A percentile compares a stretch with the other conserved stretches of the same genome.
Conservation (phyloP, 2,888 invertebrate species). For the Mythimna vitellina region DNA sequence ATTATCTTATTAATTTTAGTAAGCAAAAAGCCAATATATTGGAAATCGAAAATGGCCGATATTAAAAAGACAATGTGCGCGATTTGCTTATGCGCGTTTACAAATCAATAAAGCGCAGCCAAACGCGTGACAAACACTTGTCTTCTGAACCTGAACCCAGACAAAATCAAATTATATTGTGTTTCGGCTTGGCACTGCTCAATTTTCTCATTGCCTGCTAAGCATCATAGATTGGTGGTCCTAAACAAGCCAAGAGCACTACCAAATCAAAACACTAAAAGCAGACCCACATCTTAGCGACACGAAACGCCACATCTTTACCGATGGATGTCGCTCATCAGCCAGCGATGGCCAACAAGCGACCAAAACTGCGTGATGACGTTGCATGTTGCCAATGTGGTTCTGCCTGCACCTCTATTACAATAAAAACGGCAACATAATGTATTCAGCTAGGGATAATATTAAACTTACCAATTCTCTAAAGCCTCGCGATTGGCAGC, state of each 20-base stretch:
- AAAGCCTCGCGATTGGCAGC: conserved; percentile 59
- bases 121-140: background rate
- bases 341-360: background rate
- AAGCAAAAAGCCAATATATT: background rate
- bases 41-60: conserved; percentile 24
- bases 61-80: background rate
- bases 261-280: conserved; percentile 40
- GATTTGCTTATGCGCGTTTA: background rate
- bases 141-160: conserved; percentile 27
- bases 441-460: conserved; percentile 51
- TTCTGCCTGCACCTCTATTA: conserved; percentile 26
- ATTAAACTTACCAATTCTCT: conserved; percentile 56
- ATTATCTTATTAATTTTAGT: background rate
- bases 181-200: conserved; percentile 28
- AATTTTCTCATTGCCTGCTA: conserved; percentile 13
- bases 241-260: conserved; percentile 30
- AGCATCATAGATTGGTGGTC: conserved; percentile 5
- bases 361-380: conserved; percentile 14
- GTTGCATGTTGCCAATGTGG: conserved; percentile 20
- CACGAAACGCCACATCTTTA: conserved; percentile 10
- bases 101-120: background rate
- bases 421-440: conserved; percentile 48
- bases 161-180: conserved; percentile 9
- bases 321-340: conserved; percentile 2
- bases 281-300: conserved; percentile 28